phyloP scores from a whole-genome alignment of 2,888 invertebrate species.

The Hermodice carunculata region DNA sequence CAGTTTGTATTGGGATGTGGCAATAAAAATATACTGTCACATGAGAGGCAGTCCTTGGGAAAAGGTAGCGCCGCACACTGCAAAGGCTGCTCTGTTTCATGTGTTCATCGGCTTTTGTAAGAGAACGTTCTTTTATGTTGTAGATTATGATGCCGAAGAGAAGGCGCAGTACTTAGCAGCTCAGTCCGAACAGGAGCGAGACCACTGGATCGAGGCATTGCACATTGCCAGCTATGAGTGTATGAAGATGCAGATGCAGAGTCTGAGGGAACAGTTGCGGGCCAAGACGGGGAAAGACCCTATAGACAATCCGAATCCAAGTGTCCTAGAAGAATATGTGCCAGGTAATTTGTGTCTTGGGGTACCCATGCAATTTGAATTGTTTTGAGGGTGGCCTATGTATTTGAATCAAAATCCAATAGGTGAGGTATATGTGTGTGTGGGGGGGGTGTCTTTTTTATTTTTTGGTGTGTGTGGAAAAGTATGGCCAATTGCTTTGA shows the following conservation, averaged over 20 bases:
- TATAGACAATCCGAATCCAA: conserved; percentile 41
- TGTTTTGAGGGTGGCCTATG: too few species aligned
- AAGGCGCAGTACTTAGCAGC: conserved; percentile 85
- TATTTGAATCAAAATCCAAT: too few species aligned
- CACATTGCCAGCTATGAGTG: conserved; percentile 87
- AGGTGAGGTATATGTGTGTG: too few species aligned
- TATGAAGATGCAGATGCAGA: conserved; percentile 80
- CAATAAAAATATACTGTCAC: too few species aligned
- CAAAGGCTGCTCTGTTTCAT: too few species aligned
- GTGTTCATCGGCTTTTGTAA: neutral
- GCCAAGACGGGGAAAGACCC: conserved; percentile 64
- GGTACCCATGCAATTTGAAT: too few species aligned
- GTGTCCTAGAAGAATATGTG: conserved; percentile 11
- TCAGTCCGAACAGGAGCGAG: conserved; percentile 83
- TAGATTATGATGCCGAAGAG: conserved; percentile 75
- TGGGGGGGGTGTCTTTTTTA: too few species aligned
- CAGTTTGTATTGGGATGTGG: too few species aligned
- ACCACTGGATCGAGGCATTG: conserved; percentile 88
- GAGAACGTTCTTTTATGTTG: conserved; percentile 13
- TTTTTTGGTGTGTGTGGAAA: too few species aligned
- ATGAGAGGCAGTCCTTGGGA: too few species aligned
- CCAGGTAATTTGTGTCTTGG: conserved; percentile 9
- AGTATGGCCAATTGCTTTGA: too few species aligned
- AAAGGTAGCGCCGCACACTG: too few species aligned
- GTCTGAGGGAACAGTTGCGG: conserved; percentile 67